Conservation (phyloP, 1,140 invertebrate species). For the Eciton burchellii region DNA sequence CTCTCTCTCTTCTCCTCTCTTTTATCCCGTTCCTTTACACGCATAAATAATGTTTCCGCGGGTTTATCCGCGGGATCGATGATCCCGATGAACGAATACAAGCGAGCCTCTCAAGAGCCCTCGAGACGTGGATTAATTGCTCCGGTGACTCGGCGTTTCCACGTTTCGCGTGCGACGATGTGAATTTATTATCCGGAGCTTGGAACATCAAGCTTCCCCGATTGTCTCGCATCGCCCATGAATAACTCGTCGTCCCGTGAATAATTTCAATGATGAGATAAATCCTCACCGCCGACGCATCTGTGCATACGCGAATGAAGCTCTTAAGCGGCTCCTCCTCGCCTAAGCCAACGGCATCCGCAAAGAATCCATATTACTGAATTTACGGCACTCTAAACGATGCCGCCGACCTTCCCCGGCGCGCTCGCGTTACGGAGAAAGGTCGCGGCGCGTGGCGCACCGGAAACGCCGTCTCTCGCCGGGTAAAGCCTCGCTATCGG, state of each 20-base stretch:
- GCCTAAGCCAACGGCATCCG: conserved; percentile 2
- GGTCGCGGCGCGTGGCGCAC: conserved; percentile 64
- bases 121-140: conserved; percentile 49
- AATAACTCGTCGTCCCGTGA: not conserved
- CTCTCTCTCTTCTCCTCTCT: too few relatives aligned
- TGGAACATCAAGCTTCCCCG: conserved; percentile 22
- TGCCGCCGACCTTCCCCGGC: conserved; percentile 50
- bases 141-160: conserved; percentile 39
- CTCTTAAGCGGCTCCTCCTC: not conserved
- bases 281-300: not conserved
- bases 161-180: conserved; percentile 24
- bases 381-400: conserved; percentile 52
- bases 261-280: conserved; percentile 1
- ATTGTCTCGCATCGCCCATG: conserved; percentile 4
- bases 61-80: conserved; percentile 38
- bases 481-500: conserved; percentile 15
- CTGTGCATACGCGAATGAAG: not conserved
- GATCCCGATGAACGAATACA: conserved; percentile 40
- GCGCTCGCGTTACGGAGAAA: conserved; percentile 60
- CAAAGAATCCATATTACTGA: conserved; percentile 19
- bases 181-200: conserved; percentile 51
- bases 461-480: conserved; percentile 60
- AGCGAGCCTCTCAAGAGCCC: conserved; percentile 47
- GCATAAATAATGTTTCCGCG: conserved; percentile 59
- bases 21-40: conserved; percentile 59